Evolutionary conservation across 2,888 invertebrate species (phyloP), one percentile per base, ranked within the genome.

Genomic region (Amitus sp.): DNA sequence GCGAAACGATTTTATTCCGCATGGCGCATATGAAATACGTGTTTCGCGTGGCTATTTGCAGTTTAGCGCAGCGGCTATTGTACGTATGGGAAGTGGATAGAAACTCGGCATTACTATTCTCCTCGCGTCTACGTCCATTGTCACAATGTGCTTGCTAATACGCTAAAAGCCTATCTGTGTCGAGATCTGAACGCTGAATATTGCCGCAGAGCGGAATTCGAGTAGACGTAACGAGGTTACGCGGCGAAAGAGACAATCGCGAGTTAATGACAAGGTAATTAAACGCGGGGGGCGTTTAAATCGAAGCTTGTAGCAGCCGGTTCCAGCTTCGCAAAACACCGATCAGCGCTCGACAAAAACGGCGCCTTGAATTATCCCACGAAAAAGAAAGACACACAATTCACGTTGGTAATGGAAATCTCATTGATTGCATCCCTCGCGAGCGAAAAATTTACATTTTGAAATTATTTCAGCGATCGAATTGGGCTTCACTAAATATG

Each of bases 131-230:
- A 70, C 74, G 73, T 78, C 75, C 78, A 80, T 80, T 79, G 81
- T 80, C 77, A 76, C 79, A 78, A 77, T 78, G 77, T 76, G 77
- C 75, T 73, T 75, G 77, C 79, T 81, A 80, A 81, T 80, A 79
- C 79, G 81, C 75, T 82, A 82, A 82, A 82, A 82, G 81, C 81
- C 80, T 80, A 82, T 80, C 79, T 80, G 72, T 81, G 80, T 82
- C 76, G 79, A 77, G 76, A 79, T 78, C 78, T 78, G 75, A 73
- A 68, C 71, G 71, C 72, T 64, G 78, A 79, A 77, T 79, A 76
- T 77, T 74, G 74, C 73, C 72, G 67, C 42, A 69, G 71, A 73
- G 73, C 71, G 72, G 75, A 74, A 75, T 78, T 75, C 74, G 70
- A 78, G 73, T 74, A 72, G 73, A 67, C 70, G 72, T 79, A 79